phyloP scores from a whole-genome alignment of 2,888 invertebrate genomes.

The Unio delphinus region DNA sequence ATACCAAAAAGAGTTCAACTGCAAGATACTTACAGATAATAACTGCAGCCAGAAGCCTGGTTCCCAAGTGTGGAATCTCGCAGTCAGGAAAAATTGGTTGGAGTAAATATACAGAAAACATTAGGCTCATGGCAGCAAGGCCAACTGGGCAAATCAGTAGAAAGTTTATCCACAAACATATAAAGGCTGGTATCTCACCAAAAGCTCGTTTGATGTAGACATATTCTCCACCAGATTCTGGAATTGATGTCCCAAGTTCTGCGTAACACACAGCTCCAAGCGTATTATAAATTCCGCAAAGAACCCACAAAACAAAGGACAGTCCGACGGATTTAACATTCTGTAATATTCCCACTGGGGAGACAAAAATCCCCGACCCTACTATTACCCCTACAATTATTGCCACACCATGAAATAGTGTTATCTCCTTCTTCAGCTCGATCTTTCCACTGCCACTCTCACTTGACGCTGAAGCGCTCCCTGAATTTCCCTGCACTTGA shows the following conservation, averaged over 20 bases:
- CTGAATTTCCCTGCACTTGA: conserved; percentile 11
- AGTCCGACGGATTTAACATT: conserved; percentile 82
- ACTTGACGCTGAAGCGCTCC: background rate
- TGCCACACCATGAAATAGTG: conserved; percentile 90
- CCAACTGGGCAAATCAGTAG: conserved; percentile 66
- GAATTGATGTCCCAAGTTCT: conserved; percentile 91
- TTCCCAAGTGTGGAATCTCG: conserved; percentile 54
- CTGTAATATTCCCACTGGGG: conserved; percentile 88
- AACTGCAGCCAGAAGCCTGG: conserved; percentile 56
- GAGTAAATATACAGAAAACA: conserved; percentile 67
- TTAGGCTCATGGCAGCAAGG: conserved; percentile 67
- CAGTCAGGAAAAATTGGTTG: conserved; percentile 67
- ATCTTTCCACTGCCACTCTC: conserved; percentile 36
- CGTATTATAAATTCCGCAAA: conserved; percentile 83
- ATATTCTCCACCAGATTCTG: conserved; percentile 74
- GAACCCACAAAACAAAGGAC: conserved; percentile 89
- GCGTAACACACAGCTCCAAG: conserved; percentile 92
- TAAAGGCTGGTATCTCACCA: conserved; percentile 66
- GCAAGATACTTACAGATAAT: conserved; percentile 62
- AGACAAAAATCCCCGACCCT: conserved; percentile 96
- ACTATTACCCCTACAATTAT: conserved; percentile 95
- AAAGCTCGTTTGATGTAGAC: conserved; percentile 73
- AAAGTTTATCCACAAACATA: conserved; percentile 68
- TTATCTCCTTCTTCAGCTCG: conserved; percentile 87
- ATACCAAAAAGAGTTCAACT: too few species aligned